These are phyloP conservation scores for Noctua comes DNA, from an alignment of 2,888 invertebrate genomes.

Conservation along the genomic window DNA sequence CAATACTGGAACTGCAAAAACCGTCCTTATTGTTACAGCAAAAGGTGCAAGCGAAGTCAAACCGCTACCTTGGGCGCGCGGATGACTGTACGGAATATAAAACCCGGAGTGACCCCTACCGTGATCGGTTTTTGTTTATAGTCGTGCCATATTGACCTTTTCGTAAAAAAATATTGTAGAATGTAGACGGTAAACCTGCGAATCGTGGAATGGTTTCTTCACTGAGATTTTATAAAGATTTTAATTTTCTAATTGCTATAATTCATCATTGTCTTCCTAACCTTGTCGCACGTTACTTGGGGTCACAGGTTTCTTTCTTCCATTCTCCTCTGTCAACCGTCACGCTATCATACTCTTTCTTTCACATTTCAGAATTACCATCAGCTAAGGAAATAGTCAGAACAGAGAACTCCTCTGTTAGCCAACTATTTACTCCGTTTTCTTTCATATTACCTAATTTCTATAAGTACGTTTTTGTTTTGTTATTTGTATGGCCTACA, in stretches of 20 bases:
- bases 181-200: neutral
- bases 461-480: too few species aligned
- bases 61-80: neutral
- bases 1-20: neutral
- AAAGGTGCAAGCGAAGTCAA: neutral
- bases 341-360: neutral
- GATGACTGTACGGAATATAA: slow-evolving; percentile 37
- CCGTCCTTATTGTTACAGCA: neutral
- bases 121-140: slow-evolving; percentile 41
- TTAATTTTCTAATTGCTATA: neutral
- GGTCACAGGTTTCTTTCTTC: neutral
- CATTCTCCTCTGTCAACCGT: neutral
- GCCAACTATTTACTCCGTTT: neutral
- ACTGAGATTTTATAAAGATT: neutral
- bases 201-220: neutral
- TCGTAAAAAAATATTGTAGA: slow-evolving; percentile 18
- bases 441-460: neutral
- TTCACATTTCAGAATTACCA: neutral
- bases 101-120: slow-evolving; percentile 59
- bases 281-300: too few species aligned
- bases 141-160: slow-evolving; percentile 50
- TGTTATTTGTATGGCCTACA: too few species aligned
- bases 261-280: too few species aligned
- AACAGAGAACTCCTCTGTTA: too few species aligned
- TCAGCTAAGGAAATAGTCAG: too few species aligned